These are phyloP conservation scores for Trochalopteron elliotii DNA, from an alignment of 2,113 vertebrate species.

Conservation along the genomic window DNA sequence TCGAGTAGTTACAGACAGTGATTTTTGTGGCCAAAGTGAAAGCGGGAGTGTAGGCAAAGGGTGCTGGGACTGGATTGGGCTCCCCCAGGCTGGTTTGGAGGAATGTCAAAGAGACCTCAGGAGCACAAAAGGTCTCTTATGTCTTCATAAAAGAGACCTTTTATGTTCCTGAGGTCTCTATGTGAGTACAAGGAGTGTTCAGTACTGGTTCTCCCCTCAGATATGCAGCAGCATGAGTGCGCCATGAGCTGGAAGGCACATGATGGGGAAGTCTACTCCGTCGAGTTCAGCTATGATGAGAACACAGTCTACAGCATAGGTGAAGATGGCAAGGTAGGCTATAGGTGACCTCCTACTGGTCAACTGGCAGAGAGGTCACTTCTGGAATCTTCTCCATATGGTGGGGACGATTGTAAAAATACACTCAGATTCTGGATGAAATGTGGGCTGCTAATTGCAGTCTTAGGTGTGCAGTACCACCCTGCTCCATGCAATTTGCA, in stretches of 20 bases:
- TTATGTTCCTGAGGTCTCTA: background rate
- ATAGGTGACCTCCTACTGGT: background rate
- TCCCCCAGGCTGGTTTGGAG: background rate
- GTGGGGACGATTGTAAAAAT: background rate
- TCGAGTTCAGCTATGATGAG: conserved; percentile 98
- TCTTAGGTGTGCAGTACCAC: background rate
- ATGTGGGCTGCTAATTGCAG: background rate
- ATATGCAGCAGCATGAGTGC: conserved; percentile 96
- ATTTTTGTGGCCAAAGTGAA: background rate
- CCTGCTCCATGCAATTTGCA: background rate
- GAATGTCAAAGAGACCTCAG: background rate
- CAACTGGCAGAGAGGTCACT: background rate
- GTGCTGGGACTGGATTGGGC: background rate
- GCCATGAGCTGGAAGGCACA: conserved; percentile 97
- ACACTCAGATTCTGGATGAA: background rate
- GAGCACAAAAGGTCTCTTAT: background rate
- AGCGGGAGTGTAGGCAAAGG: background rate
- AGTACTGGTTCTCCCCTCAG: conserved; percentile 64
- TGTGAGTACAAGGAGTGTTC: background rate
- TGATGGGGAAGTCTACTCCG: conserved; percentile 91
- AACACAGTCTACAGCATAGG: conserved; percentile 96
- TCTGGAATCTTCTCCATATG: background rate
- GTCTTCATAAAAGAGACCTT: background rate
- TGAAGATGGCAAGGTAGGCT: conserved; percentile 90
- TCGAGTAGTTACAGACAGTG: background rate